Conservation (phyloP, 1,140 invertebrate species). For the Drosophila mayri region DNA sequence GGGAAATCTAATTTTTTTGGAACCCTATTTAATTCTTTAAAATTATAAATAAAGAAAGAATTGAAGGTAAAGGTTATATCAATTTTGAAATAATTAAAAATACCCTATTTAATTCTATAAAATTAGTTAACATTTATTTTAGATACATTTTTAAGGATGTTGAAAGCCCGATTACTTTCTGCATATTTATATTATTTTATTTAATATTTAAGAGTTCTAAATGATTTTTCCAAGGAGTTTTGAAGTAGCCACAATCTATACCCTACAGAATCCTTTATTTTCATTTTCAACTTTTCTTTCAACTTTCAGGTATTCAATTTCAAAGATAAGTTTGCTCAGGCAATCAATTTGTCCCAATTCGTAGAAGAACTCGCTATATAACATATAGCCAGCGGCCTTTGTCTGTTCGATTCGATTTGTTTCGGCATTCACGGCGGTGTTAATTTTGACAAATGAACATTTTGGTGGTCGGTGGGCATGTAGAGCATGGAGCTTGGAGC, state of each 20-base stretch:
- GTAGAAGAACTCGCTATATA: conserved; percentile 2
- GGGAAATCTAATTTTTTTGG: not conserved
- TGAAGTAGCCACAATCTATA: not conserved
- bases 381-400: conserved; percentile 36
- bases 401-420: conserved; percentile 32
- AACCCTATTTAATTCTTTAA: not conserved
- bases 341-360: conserved; percentile 31
- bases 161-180: too few species aligned
- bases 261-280: not conserved
- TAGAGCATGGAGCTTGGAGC: conserved; percentile 41
- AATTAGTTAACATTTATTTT: too few species aligned
- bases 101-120: not conserved
- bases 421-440: conserved; percentile 53
- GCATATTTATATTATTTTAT: too few species aligned
- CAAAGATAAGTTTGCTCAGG: not conserved
- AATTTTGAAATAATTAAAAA: too few species aligned
- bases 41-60: too few species aligned
- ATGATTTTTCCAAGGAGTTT: not conserved
- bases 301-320: not conserved
- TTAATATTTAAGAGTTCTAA: too few species aligned
- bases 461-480: conserved; percentile 70
- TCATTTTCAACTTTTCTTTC: too few species aligned
- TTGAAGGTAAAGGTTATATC: too few species aligned
- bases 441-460: conserved; percentile 82
- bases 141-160: too few species aligned